Evolutionary conservation across 1,140 invertebrate genomes (phyloP), one percentile per base, ranked within the genome.

Genomic region (Saccostrea echinata): DNA sequence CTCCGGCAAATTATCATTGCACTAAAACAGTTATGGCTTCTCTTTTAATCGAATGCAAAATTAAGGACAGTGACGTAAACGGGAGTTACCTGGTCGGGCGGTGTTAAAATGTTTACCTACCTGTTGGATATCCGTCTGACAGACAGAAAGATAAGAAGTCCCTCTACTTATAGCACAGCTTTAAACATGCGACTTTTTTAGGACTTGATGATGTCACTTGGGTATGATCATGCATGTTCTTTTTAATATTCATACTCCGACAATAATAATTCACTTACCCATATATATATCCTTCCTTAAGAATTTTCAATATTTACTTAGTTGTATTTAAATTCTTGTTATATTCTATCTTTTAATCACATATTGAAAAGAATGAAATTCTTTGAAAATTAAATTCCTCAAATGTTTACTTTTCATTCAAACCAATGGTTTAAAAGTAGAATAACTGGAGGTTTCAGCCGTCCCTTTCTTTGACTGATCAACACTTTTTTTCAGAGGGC

Each of bases 21-120:
- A 27, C 27, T 18, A 27, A 33, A 30, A 76, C 68, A 76, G 27
- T 76, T 33, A 61, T 61, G 68, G 27, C 24, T 76, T 76, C 16
- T 76, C 27, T 71, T 71, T 71, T 61, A 61, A 61, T 61, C 18
- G n/a, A 21, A 61, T 61, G n/a, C 55, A 16, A 27, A 30, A 33
- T 27, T 30, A 2, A 76, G 27, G 68, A 13, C 68, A 33, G 27
- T 76, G 68, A 76, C 68, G 68, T 76, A 76, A 76, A 33, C 12
- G 68, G 68, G 68, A 27, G 68, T 76, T 33, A 76, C 68, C 16
- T 76, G 68, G 30, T 27, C 27, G 11, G 68, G 68, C 27, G 27
- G 68, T 76, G 68, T 76, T 76, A 30, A 33, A 76, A 76, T 76
- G 68, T 76, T 76, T 76, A 76, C 13, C 68, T 76, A 76, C 68